phyloP scores from a whole-genome alignment of 2,888 invertebrate genomes.

The Zaprionus bogoriensis region DNA sequence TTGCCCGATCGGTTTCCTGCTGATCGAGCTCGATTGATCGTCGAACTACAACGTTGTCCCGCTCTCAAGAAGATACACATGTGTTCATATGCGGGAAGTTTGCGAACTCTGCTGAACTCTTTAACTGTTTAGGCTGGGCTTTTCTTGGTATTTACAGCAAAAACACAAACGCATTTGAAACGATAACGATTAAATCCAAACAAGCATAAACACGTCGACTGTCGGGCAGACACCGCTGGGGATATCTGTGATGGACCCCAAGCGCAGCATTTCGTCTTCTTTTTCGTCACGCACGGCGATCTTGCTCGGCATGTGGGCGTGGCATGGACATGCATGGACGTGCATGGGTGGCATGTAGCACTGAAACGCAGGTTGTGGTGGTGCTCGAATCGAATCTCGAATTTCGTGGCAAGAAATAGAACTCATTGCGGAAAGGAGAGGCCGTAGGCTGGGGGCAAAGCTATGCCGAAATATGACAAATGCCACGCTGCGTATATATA shows the following conservation, averaged over 20 bases:
- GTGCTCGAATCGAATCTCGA: neutral
- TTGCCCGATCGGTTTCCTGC: constrained; percentile 6
- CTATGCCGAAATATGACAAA: constrained; percentile 30
- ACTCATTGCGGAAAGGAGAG: constrained; percentile 2
- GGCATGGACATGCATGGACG: no score
- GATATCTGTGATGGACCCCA: neutral
- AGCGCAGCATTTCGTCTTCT: constrained; percentile 43
- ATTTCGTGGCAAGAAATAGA: constrained; percentile 10
- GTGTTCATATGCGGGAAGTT: no score
- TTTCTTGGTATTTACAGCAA: constrained; percentile 54
- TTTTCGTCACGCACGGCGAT: constrained; percentile 43
- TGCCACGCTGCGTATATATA: constrained; percentile 14
- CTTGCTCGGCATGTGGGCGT: constrained; percentile 18
- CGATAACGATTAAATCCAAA: constrained; percentile 62
- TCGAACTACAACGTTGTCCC: constrained; percentile 4
- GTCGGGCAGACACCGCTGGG: constrained; percentile 6
- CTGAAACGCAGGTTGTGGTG: constrained; percentile 11
- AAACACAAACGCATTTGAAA: constrained; percentile 50
- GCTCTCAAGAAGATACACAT: no score
- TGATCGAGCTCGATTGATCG: neutral
- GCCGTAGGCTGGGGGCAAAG: neutral
- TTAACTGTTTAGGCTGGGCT: neutral
- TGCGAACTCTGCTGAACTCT: neutral
- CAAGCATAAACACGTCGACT: constrained; percentile 71
- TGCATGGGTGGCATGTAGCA: no score